Evolutionary conservation across 1,140 invertebrate species (phyloP).

Genomic region (Cotesia glomerata): DNA sequence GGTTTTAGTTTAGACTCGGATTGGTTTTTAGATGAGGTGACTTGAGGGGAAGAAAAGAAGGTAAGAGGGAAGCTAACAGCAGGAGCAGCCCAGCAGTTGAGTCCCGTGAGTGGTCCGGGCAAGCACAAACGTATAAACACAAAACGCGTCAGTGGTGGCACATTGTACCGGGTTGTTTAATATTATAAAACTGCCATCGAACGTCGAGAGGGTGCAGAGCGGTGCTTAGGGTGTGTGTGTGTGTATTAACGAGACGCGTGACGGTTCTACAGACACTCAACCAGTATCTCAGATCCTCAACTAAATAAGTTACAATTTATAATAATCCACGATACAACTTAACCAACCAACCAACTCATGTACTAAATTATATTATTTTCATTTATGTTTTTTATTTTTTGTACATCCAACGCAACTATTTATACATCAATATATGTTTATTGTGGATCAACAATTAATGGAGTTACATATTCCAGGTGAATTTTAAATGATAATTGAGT

Average conservation of each 20-base stretch:
- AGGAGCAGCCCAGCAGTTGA: conserved; percentile 50
- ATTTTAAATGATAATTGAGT: not conserved
- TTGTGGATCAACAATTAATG: too few species aligned
- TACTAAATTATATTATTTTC: too few species aligned
- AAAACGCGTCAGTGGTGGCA: conserved; percentile 10
- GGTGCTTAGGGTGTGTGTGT: conserved; percentile 34
- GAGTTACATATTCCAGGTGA: too few species aligned
- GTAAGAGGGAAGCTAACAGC: conserved; percentile 29
- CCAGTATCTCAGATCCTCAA: not conserved
- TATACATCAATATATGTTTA: too few species aligned
- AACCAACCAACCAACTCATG: too few species aligned
- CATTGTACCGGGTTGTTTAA: conserved; percentile 1
- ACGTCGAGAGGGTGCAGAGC: conserved; percentile 32
- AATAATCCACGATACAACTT: too few species aligned
- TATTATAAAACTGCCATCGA: conserved; percentile 38
- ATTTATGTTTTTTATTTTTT: too few species aligned
- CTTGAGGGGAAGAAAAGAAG: conserved; percentile 5
- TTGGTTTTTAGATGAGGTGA: conserved; percentile 14
- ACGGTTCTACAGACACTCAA: not conserved
- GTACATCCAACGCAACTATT: too few species aligned
- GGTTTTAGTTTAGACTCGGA: not conserved
- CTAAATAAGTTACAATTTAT: too few species aligned
- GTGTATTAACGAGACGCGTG: conserved; percentile 26
- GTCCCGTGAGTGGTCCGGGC: conserved; percentile 60
- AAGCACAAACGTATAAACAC: conserved; percentile 44